Conservation (phyloP, 2,797 vertebrate genomes). For the Scomberomorus guttatus region DNA sequence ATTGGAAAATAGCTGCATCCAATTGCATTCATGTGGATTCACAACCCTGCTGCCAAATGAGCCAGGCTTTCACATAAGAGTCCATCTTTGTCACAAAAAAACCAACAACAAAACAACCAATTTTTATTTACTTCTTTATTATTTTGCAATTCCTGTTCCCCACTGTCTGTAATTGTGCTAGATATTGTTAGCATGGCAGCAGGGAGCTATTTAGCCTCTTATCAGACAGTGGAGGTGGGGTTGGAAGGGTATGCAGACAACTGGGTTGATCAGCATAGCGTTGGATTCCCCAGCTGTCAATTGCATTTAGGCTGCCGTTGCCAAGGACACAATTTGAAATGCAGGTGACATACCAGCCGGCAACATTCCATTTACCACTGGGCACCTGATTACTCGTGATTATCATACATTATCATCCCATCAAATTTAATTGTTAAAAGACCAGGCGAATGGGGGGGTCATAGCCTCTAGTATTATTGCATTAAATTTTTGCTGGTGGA, state of each 20-base stretch:
- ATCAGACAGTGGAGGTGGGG: slow-evolving; percentile 73
- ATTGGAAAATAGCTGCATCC: slow-evolving; percentile 86
- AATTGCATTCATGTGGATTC: slow-evolving; percentile 86
- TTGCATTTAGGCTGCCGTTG: slow-evolving; percentile 84
- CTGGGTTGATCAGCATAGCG: slow-evolving; percentile 69
- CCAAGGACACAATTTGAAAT: slow-evolving; percentile 93
- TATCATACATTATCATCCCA: slow-evolving; percentile 99
- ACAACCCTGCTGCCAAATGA: slow-evolving; percentile 80
- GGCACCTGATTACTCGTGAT: slow-evolving; percentile 95
- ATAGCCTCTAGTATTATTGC: slow-evolving; percentile 83
- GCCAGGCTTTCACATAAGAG: slow-evolving; percentile 54
- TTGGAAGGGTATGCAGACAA: slow-evolving; percentile 74
- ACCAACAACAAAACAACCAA: background rate
- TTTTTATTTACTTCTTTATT: slow-evolving; percentile 70
- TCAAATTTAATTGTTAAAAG: slow-evolving; percentile 95
- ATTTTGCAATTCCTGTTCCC: slow-evolving; percentile 73
- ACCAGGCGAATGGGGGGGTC: slow-evolving; percentile 65
- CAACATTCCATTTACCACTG: slow-evolving; percentile 90
- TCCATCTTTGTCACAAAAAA: slow-evolving; percentile 28
- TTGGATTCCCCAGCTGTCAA: slow-evolving; percentile 88
- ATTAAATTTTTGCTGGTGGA: slow-evolving; percentile 74
- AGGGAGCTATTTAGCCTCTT: slow-evolving; percentile 76
- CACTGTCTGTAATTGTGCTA: slow-evolving; percentile 78
- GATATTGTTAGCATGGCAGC: slow-evolving; percentile 73
- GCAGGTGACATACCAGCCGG: slow-evolving; percentile 92